phyloP scores from a whole-genome alignment of 1,140 invertebrate species.

The Dolichoris vasculosae region DNA sequence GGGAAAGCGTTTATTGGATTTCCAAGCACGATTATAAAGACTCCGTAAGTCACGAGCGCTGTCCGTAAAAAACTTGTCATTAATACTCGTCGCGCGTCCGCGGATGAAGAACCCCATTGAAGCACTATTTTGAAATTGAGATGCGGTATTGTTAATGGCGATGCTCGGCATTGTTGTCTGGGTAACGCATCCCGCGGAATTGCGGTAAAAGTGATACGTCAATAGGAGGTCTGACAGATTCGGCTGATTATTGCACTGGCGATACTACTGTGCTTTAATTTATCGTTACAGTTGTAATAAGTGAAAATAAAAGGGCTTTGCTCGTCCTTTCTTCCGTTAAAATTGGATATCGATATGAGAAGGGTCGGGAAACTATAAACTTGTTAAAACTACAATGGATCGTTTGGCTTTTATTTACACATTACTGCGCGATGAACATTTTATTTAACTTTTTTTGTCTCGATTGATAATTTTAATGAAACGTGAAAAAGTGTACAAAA shows the following conservation, averaged over 20 bases:
- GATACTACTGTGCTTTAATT: not conserved
- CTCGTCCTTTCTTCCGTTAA: not conserved
- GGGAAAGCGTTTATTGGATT: slow-evolving; percentile 39
- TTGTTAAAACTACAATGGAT: not conserved
- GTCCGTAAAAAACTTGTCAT: not conserved
- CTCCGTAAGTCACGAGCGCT: not conserved
- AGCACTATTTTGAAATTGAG: not conserved
- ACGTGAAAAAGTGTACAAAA: not conserved
- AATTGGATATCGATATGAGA: not conserved
- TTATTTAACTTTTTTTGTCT: not conserved
- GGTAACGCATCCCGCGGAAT: not conserved
- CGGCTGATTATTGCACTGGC: not conserved
- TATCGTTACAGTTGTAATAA: slow-evolving; percentile 12
- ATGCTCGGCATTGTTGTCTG: not conserved
- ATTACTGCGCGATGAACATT: not conserved
- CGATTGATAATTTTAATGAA: not conserved
- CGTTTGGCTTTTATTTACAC: not conserved
- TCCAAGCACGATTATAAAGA: not conserved
- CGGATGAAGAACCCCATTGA: not conserved
- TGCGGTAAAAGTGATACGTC: not conserved
- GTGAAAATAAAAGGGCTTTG: not conserved
- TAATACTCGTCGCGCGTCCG: not conserved
- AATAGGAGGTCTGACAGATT: not conserved
- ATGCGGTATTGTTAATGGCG: not conserved
- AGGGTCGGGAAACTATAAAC: not conserved